A percentile compares a stretch with the other conserved stretches of the same genome.
These are phyloP conservation scores for Hippasteria phrygiana DNA, from an alignment of 53 echinoderm and acorn worm species.

Conservation along the genomic window DNA sequence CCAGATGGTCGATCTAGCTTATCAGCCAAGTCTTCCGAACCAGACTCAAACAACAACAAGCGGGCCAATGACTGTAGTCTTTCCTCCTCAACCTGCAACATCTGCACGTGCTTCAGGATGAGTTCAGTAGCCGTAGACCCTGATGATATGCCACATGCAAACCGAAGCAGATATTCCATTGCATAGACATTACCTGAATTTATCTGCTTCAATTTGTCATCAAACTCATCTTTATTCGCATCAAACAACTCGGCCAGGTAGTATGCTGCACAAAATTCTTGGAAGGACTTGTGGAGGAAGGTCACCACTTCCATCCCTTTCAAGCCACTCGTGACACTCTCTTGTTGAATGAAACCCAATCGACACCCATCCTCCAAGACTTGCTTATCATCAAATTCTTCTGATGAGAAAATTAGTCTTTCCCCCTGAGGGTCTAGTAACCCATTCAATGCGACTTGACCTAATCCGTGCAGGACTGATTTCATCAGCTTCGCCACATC, in stretches of 20 bases:
- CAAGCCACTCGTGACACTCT: background rate
- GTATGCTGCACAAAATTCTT: conserved; percentile 8
- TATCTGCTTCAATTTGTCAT: background rate
- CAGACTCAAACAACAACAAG: background rate
- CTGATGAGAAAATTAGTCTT: background rate
- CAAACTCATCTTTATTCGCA: background rate
- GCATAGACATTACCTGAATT: background rate
- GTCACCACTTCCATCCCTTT: background rate
- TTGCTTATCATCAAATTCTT: background rate
- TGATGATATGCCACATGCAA: conserved; percentile 1
- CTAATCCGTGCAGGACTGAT: background rate
- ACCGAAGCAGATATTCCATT: conserved; percentile 14
- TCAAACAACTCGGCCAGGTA: background rate
- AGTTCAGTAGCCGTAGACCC: background rate
- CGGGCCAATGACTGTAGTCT: background rate
- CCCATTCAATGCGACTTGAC: background rate
- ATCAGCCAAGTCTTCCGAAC: background rate
- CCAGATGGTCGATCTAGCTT: background rate
- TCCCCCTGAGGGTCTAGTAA: background rate
- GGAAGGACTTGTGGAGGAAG: conserved; percentile 33
- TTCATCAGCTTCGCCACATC: background rate
- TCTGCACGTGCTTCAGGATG: background rate
- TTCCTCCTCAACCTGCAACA: background rate
- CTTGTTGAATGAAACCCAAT: conserved; percentile 22
- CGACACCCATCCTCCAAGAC: background rate